Conservation (phyloP, 2,797 vertebrate genomes). For the Micropoecilia bifurca region DNA sequence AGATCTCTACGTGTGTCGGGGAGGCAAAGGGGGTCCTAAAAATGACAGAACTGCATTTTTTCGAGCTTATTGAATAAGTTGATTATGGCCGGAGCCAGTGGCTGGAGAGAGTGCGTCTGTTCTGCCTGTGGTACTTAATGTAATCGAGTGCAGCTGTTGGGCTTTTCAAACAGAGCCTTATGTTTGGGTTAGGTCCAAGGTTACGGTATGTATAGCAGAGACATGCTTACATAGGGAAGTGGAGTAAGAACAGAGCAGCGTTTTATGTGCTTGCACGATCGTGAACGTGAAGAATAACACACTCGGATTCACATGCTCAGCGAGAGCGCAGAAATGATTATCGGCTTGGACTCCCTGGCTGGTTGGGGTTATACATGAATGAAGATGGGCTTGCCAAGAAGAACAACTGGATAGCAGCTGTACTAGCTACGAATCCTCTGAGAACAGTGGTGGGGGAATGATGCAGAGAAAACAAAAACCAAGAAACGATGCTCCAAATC, state of each 20-base stretch:
- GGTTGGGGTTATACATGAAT: constrained; percentile 66
- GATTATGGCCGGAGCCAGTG: constrained; percentile 73
- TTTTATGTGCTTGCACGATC: constrained; percentile 40
- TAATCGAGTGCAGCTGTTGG: constrained; percentile 80
- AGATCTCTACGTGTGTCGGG: constrained; percentile 2
- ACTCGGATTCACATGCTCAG: constrained; percentile 30
- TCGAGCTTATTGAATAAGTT: constrained; percentile 76
- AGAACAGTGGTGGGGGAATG: constrained; percentile 30
- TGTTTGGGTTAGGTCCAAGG: constrained; percentile 69
- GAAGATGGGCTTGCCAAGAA: constrained; percentile 60
- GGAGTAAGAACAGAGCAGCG: constrained; percentile 69
- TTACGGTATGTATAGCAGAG: constrained; percentile 58
- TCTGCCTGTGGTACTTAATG: constrained; percentile 69
- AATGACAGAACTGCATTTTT: constrained; percentile 62
- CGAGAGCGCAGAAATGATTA: constrained; percentile 44
- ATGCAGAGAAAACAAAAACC: constrained; percentile 42
- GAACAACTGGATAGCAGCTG: constrained; percentile 77
- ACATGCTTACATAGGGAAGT: constrained; percentile 68
- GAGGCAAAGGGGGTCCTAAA: constrained; percentile 9
- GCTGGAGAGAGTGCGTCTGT: constrained; percentile 66
- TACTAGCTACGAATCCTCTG: constrained; percentile 39
- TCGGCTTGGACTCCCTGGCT: constrained; percentile 43
- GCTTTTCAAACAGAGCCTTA: constrained; percentile 68
- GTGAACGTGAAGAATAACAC: constrained; percentile 47
- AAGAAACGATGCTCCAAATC: constrained; percentile 10